Evolutionary conservation across 2,888 invertebrate genomes (phyloP).

Genomic region (Syrista parreyssii): DNA sequence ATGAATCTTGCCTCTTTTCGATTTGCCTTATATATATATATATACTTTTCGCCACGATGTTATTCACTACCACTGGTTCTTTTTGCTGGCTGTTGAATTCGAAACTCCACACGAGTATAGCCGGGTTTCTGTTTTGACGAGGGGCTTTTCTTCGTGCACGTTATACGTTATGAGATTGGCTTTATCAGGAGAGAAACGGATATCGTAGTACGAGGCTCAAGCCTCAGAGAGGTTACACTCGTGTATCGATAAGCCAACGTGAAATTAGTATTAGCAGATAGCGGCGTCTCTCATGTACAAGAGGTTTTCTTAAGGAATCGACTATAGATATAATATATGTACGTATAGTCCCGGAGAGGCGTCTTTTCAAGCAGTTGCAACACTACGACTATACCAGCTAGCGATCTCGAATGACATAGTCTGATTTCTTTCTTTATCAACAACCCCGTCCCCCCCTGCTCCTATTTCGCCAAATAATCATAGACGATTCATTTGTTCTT

Average conservation of each 20-base stretch:
- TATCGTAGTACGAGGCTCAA: not conserved
- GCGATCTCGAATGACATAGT: not conserved
- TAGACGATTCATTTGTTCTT: not conserved
- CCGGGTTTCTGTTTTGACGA: not conserved
- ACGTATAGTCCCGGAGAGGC: not conserved
- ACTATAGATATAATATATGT: not conserved
- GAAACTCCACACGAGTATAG: not conserved
- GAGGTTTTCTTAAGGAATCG: constrained; percentile 2
- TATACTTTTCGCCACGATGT: too few relatives aligned
- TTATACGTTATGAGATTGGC: not conserved
- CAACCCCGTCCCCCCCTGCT: too few relatives aligned
- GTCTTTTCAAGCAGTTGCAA: not conserved
- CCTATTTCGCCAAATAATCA: not conserved
- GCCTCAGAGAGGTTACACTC: not conserved
- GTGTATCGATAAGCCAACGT: not conserved
- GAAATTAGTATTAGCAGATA: constrained; percentile 3
- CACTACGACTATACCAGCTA: not conserved
- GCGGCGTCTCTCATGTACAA: constrained; percentile 1
- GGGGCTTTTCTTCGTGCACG: not conserved
- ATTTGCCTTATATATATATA: not conserved
- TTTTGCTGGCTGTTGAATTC: not conserved
- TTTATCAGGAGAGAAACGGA: not conserved
- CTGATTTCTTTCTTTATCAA: not conserved
- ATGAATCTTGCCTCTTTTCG: not conserved
- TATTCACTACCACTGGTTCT: too few relatives aligned